Conservation (phyloP, 1,140 invertebrate species). For the Drosophila kanapiae region DNA sequence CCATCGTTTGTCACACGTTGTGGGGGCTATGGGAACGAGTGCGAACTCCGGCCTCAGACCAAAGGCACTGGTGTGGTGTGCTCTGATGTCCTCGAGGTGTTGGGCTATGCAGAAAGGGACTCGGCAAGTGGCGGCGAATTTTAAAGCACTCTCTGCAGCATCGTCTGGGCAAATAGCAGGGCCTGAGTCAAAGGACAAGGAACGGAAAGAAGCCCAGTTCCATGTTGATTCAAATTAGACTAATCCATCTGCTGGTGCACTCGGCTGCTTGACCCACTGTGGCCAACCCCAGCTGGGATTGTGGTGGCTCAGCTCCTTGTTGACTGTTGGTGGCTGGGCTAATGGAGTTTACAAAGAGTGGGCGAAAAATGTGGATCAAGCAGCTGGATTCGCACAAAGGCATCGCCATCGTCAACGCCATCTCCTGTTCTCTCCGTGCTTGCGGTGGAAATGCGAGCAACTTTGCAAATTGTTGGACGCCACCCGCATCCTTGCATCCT, state of each 20-base stretch:
- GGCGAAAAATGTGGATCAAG: conserved; percentile 73
- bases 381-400: conserved; percentile 62
- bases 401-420: conserved; percentile 13
- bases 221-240: conserved; percentile 55
- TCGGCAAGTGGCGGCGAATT: conserved; percentile 45
- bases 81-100: conserved; percentile 22
- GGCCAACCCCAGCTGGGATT: conserved; percentile 2
- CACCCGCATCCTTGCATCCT: conserved; percentile 27
- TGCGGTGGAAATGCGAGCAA: conserved; percentile 58
- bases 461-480: conserved; percentile 74
- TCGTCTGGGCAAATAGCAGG: conserved; percentile 29
- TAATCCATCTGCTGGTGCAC: conserved; percentile 36
- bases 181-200: conserved; percentile 30
- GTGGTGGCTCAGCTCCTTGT: conserved; percentile 26
- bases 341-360: conserved; percentile 73
- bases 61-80: conserved; percentile 8
- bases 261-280: conserved; percentile 29
- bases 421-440: neutral
- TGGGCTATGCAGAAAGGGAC: conserved; percentile 42
- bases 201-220: conserved; percentile 4
- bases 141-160: conserved; percentile 18
- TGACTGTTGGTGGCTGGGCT: conserved; percentile 48
- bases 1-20: conserved; percentile 69
- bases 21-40: neutral
- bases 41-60: neutral